Evolutionary conservation across 2,888 invertebrate genomes (phyloP).

Genomic region (Amphipoea oculea): DNA sequence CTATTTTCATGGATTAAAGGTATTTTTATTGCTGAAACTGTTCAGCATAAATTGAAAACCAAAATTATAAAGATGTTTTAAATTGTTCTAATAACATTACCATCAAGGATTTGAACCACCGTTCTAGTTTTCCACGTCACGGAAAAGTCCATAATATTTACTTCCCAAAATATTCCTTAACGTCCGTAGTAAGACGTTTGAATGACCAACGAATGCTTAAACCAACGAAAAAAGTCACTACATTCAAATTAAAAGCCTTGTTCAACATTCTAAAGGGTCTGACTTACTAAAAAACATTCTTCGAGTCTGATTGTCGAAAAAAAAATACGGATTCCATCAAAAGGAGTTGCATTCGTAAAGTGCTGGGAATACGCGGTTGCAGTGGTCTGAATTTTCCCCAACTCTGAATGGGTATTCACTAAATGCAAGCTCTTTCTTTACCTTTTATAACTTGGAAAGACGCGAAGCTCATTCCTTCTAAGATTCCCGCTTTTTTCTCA

Average conservation of each 20-base stretch:
- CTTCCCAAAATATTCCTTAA: slow-evolving; percentile 7
- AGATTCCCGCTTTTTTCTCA: slow-evolving; percentile 77
- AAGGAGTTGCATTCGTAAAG: slow-evolving; percentile 87
- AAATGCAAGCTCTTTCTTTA: slow-evolving; percentile 86
- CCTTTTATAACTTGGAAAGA: slow-evolving; percentile 87
- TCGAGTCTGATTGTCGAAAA: slow-evolving; percentile 87
- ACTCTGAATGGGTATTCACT: slow-evolving; percentile 89
- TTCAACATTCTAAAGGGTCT: slow-evolving; percentile 65
- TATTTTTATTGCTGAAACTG: neutral
- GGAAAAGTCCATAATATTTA: neutral
- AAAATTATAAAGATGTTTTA: neutral
- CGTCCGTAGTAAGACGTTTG: slow-evolving; percentile 13
- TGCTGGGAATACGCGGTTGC: slow-evolving; percentile 81
- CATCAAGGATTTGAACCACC: too few species aligned
- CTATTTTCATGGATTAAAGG: neutral
- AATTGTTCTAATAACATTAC: neutral
- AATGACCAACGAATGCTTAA: slow-evolving; percentile 37
- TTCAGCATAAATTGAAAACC: neutral
- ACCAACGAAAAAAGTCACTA: slow-evolving; percentile 46
- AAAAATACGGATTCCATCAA: slow-evolving; percentile 84
- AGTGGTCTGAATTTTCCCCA: slow-evolving; percentile 84
- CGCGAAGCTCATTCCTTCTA: slow-evolving; percentile 85
- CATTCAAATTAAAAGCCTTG: slow-evolving; percentile 68
- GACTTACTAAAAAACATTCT: slow-evolving; percentile 75
- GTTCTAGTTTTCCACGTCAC: neutral